Conservation (phyloP, 2,888 invertebrate genomes). For the Panorpa germanica region DNA sequence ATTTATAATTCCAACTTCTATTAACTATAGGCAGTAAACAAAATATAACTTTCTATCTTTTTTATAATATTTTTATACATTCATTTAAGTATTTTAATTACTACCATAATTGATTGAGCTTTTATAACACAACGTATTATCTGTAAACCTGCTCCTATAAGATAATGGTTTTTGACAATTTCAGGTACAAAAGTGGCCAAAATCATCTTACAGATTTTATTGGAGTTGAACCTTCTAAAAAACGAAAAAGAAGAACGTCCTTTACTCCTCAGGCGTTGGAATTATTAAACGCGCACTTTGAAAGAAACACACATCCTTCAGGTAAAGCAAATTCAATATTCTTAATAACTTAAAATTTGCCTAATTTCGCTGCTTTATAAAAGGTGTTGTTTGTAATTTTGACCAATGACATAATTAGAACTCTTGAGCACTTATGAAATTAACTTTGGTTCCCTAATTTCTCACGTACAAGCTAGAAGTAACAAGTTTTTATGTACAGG, state of each 20-base stretch:
- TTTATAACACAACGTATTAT: too few relatives aligned
- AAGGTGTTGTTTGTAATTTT: slow-evolving; percentile 7
- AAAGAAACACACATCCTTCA: slow-evolving; percentile 93
- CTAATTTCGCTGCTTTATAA: slow-evolving; percentile 3
- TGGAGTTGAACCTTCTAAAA: slow-evolving; percentile 92
- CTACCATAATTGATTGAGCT: too few relatives aligned
- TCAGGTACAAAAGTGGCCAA: slow-evolving; percentile 78
- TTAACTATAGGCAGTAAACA: slow-evolving; percentile 7
- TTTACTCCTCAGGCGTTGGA: slow-evolving; percentile 95
- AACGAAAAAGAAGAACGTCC: slow-evolving; percentile 87
- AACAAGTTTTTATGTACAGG: not conserved
- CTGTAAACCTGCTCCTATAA: slow-evolving; percentile 22
- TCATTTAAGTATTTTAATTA: slow-evolving; percentile 44
- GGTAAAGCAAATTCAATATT: slow-evolving; percentile 36
- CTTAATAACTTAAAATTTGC: slow-evolving; percentile 2
- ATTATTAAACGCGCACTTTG: slow-evolving; percentile 86
- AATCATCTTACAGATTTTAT: slow-evolving; percentile 91
- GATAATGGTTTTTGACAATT: slow-evolving; percentile 30
- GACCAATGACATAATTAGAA: slow-evolving; percentile 5
- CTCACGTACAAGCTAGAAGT: not conserved
- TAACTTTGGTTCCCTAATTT: too few relatives aligned
- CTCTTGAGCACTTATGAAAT: not conserved
- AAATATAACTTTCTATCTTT: slow-evolving; percentile 11
- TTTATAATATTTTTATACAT: slow-evolving; percentile 15
- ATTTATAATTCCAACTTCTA: slow-evolving; percentile 7